Conservation (phyloP, 2,888 invertebrate genomes). For the Lycaena phlaeas region DNA sequence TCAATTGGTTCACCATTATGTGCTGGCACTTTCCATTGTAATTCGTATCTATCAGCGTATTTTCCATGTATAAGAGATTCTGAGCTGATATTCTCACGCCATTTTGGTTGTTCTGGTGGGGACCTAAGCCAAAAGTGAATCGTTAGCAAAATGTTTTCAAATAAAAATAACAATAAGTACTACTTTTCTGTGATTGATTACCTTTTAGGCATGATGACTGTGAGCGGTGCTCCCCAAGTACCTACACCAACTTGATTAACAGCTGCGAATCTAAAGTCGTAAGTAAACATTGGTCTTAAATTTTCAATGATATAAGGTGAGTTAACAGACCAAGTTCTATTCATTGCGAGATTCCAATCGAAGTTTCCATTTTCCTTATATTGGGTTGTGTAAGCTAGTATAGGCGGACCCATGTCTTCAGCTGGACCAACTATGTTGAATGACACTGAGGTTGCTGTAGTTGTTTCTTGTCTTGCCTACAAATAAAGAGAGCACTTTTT, state of each 20-base stretch:
- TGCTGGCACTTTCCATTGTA: conserved; percentile 88
- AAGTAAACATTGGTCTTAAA: conserved; percentile 82
- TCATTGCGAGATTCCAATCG: conserved; percentile 79
- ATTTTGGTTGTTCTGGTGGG: conserved; percentile 78
- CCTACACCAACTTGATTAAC: conserved; percentile 88
- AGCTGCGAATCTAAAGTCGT: conserved; percentile 89
- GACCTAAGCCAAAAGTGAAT: conserved; percentile 74
- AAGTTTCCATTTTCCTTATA: conserved; percentile 79
- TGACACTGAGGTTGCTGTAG: conserved; percentile 88
- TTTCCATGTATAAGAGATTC: conserved; percentile 60
- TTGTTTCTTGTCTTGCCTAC: conserved; percentile 77
- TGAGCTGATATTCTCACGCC: conserved; percentile 55
- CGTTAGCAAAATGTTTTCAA: neutral
- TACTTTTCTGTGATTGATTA: conserved; percentile 23
- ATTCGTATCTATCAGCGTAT: conserved; percentile 84
- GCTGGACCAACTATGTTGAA: conserved; percentile 85
- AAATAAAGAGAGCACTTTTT: too few species aligned
- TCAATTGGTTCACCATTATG: conserved; percentile 94
- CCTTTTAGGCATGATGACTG: conserved; percentile 82
- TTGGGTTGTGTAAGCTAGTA: conserved; percentile 81
- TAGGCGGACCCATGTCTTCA: conserved; percentile 82
- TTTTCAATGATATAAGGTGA: conserved; percentile 87
- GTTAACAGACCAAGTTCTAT: conserved; percentile 85
- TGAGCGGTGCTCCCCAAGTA: conserved; percentile 77
- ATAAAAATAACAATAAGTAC: neutral